Evolutionary conservation across 2,113 vertebrate species (phyloP), one percentile per base, ranked within the genome.

Genomic region (Lonchura striata): DNA sequence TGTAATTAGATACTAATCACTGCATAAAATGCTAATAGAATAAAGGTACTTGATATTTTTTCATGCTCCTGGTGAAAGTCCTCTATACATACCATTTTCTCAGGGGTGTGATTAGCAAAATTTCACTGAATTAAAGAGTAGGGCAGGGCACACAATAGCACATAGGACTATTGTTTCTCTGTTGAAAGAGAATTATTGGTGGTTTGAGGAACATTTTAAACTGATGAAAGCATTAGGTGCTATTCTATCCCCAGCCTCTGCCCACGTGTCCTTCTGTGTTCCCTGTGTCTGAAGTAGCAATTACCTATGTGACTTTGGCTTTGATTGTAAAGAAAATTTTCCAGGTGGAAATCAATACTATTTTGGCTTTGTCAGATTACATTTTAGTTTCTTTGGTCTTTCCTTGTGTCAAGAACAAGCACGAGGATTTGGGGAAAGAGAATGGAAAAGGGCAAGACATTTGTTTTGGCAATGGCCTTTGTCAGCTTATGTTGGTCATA

Each of bases 1-100:
- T 86, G 46, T 76, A 94, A 91, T 95, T 95, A 92, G 65, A 79
- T 37, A 57, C 24, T 95, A 88, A 91, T 74, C 59, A 90, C 44
- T 47, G 33, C 54, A 88, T 83, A 77, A 96, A 91, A 91, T 77
- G 35, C 15, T 90, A 83, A 92, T 82, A 85, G 59, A 90, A 82
- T 90, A 95, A 83, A 95, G 56, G 33, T 31, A 66, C 64, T 83
- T 82, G 17, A 35, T 70, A 65, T 74, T 79, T 93, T 93, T 88
- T 88, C 47, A 66, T 83, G 42, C 21, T 92, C 8, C 79, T 86
- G 76, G 60, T 42, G 90, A 70, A 95, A 88, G 79, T 78, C 50
- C 60, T 88, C 25, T 42, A 90, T 47, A 47, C 11, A 33, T 78
- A 59, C 11, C 24, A 66, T 83, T 83, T 92, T 83, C 76, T 94